phyloP scores from a whole-genome alignment of 2,797 vertebrate genomes.

The Steatocranus sp. region DNA sequence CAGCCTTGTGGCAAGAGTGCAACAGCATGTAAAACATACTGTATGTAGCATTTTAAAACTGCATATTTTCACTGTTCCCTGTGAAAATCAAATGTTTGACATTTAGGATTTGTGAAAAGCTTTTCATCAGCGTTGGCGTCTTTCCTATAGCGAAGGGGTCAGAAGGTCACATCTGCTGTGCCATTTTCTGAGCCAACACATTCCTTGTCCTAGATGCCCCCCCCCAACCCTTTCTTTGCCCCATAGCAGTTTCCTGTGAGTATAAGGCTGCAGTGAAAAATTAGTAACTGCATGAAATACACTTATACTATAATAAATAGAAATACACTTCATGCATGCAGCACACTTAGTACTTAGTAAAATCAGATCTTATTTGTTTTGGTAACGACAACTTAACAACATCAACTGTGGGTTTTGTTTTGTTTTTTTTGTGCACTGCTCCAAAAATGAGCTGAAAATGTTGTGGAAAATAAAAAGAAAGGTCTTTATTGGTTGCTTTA shows the following conservation, averaged over 20 bases:
- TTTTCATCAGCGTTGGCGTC: slow-evolving; percentile 50
- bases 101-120: slow-evolving; percentile 12
- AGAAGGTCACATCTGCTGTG: slow-evolving; percentile 75
- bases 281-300: neutral
- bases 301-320: neutral
- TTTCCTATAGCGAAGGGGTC: slow-evolving; percentile 68
- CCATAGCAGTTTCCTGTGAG: slow-evolving; percentile 66
- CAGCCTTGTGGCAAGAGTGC: neutral
- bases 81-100: neutral
- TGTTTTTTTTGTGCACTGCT: neutral
- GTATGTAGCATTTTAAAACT: neutral
- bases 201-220: slow-evolving; percentile 43
- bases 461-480: neutral
- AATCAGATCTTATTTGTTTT: neutral
- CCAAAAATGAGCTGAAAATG: neutral
- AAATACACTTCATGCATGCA: neutral
- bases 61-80: neutral
- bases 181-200: slow-evolving; percentile 73
- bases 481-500: neutral
- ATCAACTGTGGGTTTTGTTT: neutral
- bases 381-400: neutral
- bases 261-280: slow-evolving; percentile 40
- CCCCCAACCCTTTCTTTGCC: slow-evolving; percentile 25
- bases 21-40: neutral
- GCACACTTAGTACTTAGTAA: neutral